Evolutionary conservation across 2,888 invertebrate species (phyloP), one percentile per base, ranked within the genome.

Genomic region (Notodonta dromedarius): DNA sequence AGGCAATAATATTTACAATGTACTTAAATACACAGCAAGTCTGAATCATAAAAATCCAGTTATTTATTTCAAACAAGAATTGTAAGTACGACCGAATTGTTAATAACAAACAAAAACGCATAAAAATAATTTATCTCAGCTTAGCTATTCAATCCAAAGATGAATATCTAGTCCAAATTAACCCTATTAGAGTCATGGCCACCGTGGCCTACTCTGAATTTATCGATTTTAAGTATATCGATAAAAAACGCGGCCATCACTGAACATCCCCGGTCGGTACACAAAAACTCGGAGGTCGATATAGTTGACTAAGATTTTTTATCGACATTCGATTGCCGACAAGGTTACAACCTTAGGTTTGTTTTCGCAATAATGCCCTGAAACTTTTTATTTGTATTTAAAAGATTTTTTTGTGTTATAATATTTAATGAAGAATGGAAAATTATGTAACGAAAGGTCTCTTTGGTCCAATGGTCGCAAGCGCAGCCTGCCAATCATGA

Each of bases 271-370:
- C 64, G 62, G 58, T 67, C 57, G 56, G 70, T 59, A 61, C 14
- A 65, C 72, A 85, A 85, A 87, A 87, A 86, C 70, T 65, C 74
- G 75, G 80, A 86, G 87, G 86, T 83, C 81, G 76, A 52, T 50
- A 55, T 46, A 56, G 72, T 84, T 83, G 80, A 76, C 78, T 74
- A 79, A 80, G 66, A 69, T 71, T 76, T 82, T 78, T 85, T 84
- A 80, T 69, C 61, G 73, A 73, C 68, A 57, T 63, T 54, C 55
- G 68, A 65, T 64, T 60, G 13, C 85, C 56, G 44, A 44, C 56
- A 79, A 87, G 87, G 86, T 71, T 78, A 55, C 67, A 57, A 61
- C 63, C 67, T 66, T 66, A 74, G 66, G 67, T 66, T 65, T 61
- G 16, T 61, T 83, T 83, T 77, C 76, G 79, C 78, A 83, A 83